These are phyloP conservation scores for Parambassis ranga DNA, from an alignment of 2,797 vertebrate species.

Conservation along the genomic window DNA sequence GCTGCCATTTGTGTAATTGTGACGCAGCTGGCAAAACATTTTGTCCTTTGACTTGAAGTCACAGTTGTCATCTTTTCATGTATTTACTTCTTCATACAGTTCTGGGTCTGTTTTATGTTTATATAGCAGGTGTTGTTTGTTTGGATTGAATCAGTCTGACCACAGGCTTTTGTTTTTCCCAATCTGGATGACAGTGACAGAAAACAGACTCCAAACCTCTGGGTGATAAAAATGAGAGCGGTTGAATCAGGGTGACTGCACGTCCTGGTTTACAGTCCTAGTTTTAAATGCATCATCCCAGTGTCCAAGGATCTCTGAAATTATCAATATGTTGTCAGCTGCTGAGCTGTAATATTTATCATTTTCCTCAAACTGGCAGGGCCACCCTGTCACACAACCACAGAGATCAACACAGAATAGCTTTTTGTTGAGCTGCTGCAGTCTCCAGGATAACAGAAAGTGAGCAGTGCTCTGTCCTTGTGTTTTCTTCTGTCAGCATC, in stretches of 20 bases:
- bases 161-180: too few relatives aligned
- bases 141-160: not conserved
- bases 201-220: too few relatives aligned
- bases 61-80: not conserved
- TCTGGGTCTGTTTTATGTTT: not conserved
- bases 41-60: slow-evolving; percentile 19
- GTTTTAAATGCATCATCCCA: too few relatives aligned
- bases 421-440: not conserved
- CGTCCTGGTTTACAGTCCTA: too few relatives aligned
- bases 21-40: not conserved
- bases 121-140: not conserved
- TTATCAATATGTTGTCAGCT: not conserved
- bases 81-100: not conserved
- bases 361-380: not conserved
- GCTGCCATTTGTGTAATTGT: slow-evolving; percentile 22
- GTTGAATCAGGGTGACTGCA: too few relatives aligned
- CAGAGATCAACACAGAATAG: not conserved
- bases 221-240: too few relatives aligned
- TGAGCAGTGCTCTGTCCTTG: too few relatives aligned
- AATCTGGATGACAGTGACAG: too few relatives aligned
- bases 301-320: too few relatives aligned
- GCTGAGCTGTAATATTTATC: not conserved
- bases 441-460: not conserved
- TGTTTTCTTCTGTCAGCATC: too few relatives aligned
- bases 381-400: not conserved